These are phyloP conservation scores for Thermophis baileyi DNA, from an alignment of 2,113 vertebrate genomes.

Conservation along the genomic window DNA sequence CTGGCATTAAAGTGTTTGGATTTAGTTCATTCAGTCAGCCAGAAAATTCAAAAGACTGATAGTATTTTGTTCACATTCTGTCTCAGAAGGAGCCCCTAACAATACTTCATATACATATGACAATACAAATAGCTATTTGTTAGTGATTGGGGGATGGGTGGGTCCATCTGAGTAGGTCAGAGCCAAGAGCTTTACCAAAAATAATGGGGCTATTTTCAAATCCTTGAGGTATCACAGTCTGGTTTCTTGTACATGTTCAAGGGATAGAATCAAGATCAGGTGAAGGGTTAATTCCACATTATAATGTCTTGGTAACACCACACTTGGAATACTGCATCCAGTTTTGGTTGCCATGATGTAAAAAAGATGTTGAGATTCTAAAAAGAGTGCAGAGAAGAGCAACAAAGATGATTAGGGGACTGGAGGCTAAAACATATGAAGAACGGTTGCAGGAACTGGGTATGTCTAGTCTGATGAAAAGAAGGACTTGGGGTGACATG, in stretches of 20 bases:
- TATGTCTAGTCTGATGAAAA: too few relatives aligned
- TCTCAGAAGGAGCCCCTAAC: neutral
- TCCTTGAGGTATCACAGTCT: neutral
- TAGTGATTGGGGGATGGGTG: neutral
- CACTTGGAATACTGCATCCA: too few relatives aligned
- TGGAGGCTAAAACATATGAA: too few relatives aligned
- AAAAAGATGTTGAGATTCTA: too few relatives aligned
- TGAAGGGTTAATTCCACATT: neutral
- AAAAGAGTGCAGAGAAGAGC: too few relatives aligned
- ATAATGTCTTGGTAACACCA: neutral
- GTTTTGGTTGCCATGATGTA: too few relatives aligned
- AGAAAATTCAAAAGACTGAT: neutral
- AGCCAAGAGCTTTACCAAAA: too few relatives aligned
- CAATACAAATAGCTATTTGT: neutral
- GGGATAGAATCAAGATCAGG: neutral
- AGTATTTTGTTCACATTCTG: neutral
- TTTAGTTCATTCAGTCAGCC: neutral
- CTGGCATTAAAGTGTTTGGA: neutral
- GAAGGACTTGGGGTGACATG: too few relatives aligned
- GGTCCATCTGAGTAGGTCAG: too few relatives aligned
- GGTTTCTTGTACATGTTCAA: neutral
- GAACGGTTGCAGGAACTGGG: too few relatives aligned
- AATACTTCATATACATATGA: neutral
- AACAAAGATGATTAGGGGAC: too few relatives aligned
- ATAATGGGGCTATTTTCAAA: neutral